phyloP scores from a whole-genome alignment of 1,140 invertebrate species.

The Bicyclus anynana region DNA sequence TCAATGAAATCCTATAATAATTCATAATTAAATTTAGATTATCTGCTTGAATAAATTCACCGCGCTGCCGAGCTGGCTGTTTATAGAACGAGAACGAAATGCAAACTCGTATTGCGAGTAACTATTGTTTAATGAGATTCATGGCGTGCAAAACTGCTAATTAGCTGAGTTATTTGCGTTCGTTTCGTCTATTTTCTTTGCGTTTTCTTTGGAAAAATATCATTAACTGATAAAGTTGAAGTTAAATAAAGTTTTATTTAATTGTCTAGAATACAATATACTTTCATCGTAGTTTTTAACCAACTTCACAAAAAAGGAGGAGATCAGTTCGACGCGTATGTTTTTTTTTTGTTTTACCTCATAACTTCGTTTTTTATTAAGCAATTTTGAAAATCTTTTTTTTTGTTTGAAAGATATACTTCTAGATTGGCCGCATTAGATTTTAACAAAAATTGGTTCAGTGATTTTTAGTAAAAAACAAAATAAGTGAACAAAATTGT shows the following conservation, averaged over 20 bases:
- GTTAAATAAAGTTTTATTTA: background rate
- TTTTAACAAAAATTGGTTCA: no score
- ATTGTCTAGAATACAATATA: no score
- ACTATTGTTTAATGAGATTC: constrained; percentile 12
- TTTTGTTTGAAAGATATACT: no score
- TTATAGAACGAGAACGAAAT: constrained; percentile 7
- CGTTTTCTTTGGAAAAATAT: background rate
- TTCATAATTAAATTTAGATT: background rate
- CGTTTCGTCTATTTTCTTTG: background rate
- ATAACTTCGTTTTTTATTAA: no score
- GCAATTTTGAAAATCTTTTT: no score
- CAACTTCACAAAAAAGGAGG: no score
- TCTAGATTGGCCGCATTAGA: no score
- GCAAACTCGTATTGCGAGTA: constrained; percentile 11
- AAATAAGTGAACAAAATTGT: no score
- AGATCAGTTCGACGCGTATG: no score
- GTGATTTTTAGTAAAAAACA: no score
- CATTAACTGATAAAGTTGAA: background rate
- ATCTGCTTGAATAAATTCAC: background rate
- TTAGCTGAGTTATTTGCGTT: constrained; percentile 11
- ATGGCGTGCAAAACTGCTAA: constrained; percentile 15
- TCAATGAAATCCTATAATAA: background rate
- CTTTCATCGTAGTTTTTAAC: no score
- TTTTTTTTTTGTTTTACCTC: no score
- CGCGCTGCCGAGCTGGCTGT: background rate